These are phyloP conservation scores for Dione juno DNA, from an alignment of 2,888 invertebrate species.

Conservation along the genomic window DNA sequence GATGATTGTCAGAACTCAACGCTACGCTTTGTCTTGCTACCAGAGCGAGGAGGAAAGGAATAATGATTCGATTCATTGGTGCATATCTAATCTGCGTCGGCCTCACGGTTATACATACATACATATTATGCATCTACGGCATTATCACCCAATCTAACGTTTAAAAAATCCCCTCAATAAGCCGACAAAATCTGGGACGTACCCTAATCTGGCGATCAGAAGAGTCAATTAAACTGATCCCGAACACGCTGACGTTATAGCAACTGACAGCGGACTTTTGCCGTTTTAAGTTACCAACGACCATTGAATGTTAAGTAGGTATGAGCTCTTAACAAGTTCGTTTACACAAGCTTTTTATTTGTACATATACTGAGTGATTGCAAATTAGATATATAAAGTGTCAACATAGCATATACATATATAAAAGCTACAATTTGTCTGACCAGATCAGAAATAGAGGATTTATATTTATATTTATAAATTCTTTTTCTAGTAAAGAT, in stretches of 20 bases:
- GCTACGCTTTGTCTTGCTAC: background rate
- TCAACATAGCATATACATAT: no score
- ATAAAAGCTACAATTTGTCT: no score
- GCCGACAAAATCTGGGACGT: conserved; percentile 46
- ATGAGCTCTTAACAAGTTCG: background rate
- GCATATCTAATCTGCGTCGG: background rate
- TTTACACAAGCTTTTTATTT: background rate
- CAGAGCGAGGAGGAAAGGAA: background rate
- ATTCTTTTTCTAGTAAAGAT: no score
- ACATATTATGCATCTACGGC: conserved; percentile 1
- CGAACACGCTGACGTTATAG: conserved; percentile 41
- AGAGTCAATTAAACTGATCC: conserved; percentile 56
- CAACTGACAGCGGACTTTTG: conserved; percentile 31
- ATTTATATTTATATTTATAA: no score
- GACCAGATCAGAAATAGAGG: no score
- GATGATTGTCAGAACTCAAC: background rate
- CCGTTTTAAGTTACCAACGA: conserved; percentile 14
- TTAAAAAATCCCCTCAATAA: conserved; percentile 39
- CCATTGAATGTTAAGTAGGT: conserved; percentile 22
- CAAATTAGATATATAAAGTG: no score
- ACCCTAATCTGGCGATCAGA: conserved; percentile 53
- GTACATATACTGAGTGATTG: background rate
- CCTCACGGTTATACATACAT: background rate
- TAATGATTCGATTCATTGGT: background rate
- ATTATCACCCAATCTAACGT: conserved; percentile 32